Evolutionary conservation across 30 jellyfish, hydroid and myxozoan species (phyloP), one percentile per base, ranked within the genome.

Genomic region (Clytia hemisphaerica): DNA sequence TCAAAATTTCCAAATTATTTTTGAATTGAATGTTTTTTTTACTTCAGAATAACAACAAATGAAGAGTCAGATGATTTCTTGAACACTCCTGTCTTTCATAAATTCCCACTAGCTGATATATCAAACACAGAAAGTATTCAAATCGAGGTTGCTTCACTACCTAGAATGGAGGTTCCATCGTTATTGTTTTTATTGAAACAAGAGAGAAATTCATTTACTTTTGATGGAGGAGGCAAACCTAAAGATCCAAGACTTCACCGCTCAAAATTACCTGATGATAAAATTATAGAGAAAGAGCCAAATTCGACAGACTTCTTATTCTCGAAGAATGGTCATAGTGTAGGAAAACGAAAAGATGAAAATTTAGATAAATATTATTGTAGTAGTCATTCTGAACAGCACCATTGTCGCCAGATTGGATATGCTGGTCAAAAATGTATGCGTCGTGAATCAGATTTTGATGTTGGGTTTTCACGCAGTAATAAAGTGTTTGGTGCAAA

Each of bases 91-190:
- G 88, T 54, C 45, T 18, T 45, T 30, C 96, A 85, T 59, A 54
- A 30, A n/a, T 85, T 85, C 44, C 96, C 96, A 3, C 79, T 44
- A 53, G 82, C 88, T 7, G 68, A 76, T 59, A 65, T 75, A 6
- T 77, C 96, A 35, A 72, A 30, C 26, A 45, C 79, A 2, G 77
- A 77, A 62, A 21, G 46, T 24, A 69, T 85, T 16, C 71, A 72
- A 44, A 73, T 78, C 21, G 71, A 80, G 30, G 80, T 78, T 1
- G 58, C 36, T 46, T 72, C 96, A 3, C 32, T 85, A 61, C 96
- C 96, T 26, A 74, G 96, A 27, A 59, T 78, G 69, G 79, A 85
- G 24, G 58, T 69, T 2, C n/a, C 26, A 18, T 27, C 25, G 44
- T n/a, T 69, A 25, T 7, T 10, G 27, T 69, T 45, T 44, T 45